Conservation (phyloP, 2,113 vertebrate species). For the Cyprinodon brontotheroides region DNA sequence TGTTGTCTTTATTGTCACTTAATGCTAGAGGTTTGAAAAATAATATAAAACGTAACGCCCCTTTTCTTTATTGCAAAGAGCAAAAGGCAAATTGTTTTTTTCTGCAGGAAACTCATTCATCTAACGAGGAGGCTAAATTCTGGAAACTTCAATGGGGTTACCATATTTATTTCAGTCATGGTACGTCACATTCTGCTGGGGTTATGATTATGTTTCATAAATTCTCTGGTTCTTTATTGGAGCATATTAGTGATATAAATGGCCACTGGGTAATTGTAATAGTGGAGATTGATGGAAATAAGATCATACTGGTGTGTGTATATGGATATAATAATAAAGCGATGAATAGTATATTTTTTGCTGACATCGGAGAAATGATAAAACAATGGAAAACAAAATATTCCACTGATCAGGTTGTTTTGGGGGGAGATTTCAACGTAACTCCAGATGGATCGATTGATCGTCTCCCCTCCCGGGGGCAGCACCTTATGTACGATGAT, state of each 20-base stretch:
- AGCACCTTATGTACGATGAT: too few species aligned
- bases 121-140: too few species aligned
- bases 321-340: neutral
- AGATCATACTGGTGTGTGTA: neutral
- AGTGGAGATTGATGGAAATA: neutral
- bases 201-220: neutral
- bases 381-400: too few species aligned
- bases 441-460: too few species aligned
- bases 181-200: too few species aligned
- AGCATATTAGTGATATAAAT: neutral
- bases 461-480: too few species aligned
- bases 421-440: too few species aligned
- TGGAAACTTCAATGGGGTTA: too few species aligned
- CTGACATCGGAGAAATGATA: neutral
- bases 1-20: neutral
- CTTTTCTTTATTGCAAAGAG: neutral
- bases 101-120: neutral
- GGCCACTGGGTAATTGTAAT: neutral
- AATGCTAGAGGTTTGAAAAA: neutral
- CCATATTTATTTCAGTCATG: too few species aligned
- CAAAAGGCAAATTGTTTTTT: slow-evolving; percentile 6
- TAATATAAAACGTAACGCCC: neutral
- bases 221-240: neutral
- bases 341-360: neutral
- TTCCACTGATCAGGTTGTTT: too few species aligned